Evolutionary conservation across 2,888 invertebrate genomes (phyloP).

Genomic region (Lasioglossum figueresi): DNA sequence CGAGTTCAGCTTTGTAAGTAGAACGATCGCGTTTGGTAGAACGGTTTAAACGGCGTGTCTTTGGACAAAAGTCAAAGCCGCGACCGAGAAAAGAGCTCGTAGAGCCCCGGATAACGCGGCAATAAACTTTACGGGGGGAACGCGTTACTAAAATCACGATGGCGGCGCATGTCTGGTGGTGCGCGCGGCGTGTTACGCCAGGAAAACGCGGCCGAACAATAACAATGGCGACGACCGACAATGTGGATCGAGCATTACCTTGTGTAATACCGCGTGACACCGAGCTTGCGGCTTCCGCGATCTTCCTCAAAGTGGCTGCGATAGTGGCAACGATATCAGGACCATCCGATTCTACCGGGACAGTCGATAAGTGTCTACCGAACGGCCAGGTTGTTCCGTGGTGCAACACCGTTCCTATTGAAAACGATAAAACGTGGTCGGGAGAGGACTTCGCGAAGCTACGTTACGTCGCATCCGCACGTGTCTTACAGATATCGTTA

Average conservation of each 20-base stretch:
- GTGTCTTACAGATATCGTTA: background rate
- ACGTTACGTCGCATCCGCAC: background rate
- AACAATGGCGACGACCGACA: slow-evolving; percentile 26
- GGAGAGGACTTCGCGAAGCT: background rate
- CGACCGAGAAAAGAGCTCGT: background rate
- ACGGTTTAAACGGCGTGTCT: background rate
- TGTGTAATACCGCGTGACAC: slow-evolving; percentile 30
- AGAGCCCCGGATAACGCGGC: background rate
- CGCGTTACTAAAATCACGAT: slow-evolving; percentile 23
- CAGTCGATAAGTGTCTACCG: slow-evolving; percentile 4
- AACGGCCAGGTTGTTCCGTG: background rate
- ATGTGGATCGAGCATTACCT: slow-evolving; percentile 26
- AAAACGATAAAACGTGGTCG: slow-evolving; percentile 17
- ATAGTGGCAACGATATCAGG: slow-evolving; percentile 10
- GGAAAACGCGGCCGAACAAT: slow-evolving; percentile 19
- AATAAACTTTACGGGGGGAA: slow-evolving; percentile 2
- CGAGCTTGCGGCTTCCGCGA: slow-evolving; percentile 10
- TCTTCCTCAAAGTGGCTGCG: slow-evolving; percentile 18
- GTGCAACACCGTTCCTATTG: background rate
- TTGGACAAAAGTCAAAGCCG: background rate
- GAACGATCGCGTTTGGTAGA: background rate
- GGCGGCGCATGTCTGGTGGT: background rate
- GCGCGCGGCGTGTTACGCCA: slow-evolving; percentile 22
- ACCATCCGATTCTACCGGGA: slow-evolving; percentile 2
- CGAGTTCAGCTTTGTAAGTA: background rate